A percentile compares a stretch with the other conserved stretches of the same genome.
Conservation (phyloP, 2,888 invertebrate species). For the Blastobasis adustella region DNA sequence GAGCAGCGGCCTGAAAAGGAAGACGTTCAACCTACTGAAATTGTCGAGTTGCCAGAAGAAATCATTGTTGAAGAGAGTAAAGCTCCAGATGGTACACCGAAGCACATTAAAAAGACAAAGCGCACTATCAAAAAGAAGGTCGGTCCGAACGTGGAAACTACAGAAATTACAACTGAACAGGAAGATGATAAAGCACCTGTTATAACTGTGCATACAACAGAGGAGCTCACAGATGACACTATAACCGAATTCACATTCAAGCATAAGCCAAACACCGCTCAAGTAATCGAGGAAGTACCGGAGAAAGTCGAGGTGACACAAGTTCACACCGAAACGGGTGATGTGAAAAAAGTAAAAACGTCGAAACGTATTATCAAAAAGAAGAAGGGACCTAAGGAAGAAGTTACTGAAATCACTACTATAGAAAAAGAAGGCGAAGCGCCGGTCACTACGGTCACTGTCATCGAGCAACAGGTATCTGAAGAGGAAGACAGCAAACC, state of each 20-base stretch:
- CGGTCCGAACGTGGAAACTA: slow-evolving; percentile 36
- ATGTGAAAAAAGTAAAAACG: slow-evolving; percentile 23
- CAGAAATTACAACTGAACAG: slow-evolving; percentile 36
- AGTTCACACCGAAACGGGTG: slow-evolving; percentile 16
- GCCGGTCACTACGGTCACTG: slow-evolving; percentile 33
- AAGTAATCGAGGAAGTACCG: slow-evolving; percentile 15
- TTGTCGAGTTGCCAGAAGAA: slow-evolving; percentile 31
- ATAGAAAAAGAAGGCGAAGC: slow-evolving; percentile 46
- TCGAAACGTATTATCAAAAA: slow-evolving; percentile 61
- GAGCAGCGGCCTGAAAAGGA: neutral
- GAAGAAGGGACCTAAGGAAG: slow-evolving; percentile 49
- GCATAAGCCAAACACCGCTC: slow-evolving; percentile 9
- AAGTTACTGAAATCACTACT: slow-evolving; percentile 58
- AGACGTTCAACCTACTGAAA: slow-evolving; percentile 19
- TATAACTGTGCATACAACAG: slow-evolving; percentile 7
- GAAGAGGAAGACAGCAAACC: slow-evolving; percentile 13
- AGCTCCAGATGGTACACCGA: slow-evolving; percentile 19
- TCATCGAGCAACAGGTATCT: slow-evolving; percentile 26
- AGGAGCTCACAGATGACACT: slow-evolving; percentile 12
- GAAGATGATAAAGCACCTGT: slow-evolving; percentile 20
- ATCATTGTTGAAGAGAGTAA: slow-evolving; percentile 23
- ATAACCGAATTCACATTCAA: slow-evolving; percentile 11
- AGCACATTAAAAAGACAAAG: slow-evolving; percentile 28
- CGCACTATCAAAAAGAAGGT: slow-evolving; percentile 30
- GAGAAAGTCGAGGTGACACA: slow-evolving; percentile 22